Percentiles rank a stretch among this genome's conserved stretches.
phyloP scores from a whole-genome alignment of 2,113 vertebrate genomes.

The Aleadryas rufinucha region DNA sequence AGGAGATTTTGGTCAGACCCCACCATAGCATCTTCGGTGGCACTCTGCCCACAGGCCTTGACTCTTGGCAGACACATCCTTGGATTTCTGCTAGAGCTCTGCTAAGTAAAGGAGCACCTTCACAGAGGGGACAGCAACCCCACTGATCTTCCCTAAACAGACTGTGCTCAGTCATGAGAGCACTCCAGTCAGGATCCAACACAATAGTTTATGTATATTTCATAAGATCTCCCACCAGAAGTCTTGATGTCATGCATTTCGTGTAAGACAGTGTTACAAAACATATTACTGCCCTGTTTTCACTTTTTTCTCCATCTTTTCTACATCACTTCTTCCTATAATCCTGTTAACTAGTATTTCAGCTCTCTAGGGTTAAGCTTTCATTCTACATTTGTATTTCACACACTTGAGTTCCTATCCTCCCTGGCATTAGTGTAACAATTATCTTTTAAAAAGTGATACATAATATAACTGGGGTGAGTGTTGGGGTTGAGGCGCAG shows the following conservation, averaged over 20 bases:
- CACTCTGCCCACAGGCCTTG: background rate
- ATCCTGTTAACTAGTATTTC: background rate
- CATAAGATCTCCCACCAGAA: background rate
- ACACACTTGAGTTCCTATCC: background rate
- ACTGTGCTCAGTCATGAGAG: background rate
- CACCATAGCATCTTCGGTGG: background rate
- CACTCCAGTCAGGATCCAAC: background rate
- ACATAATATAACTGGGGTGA: background rate
- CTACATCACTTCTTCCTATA: background rate
- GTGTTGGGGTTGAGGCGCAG: background rate
- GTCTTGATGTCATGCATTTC: background rate
- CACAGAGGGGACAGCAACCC: background rate
- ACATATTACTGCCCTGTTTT: background rate
- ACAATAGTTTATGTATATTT: background rate
- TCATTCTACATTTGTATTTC: background rate
- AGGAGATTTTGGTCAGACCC: background rate
- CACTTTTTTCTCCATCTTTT: background rate
- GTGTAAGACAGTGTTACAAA: background rate
- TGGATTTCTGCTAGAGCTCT: background rate
- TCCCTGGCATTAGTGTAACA: background rate
- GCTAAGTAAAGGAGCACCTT: background rate
- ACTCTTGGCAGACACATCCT: background rate
- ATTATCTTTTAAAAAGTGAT: background rate
- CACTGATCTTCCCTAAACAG: background rate
- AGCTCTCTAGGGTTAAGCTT: background rate